phyloP scores from a whole-genome alignment of 2,797 vertebrate genomes.

The Urosaurus nigricauda region DNA sequence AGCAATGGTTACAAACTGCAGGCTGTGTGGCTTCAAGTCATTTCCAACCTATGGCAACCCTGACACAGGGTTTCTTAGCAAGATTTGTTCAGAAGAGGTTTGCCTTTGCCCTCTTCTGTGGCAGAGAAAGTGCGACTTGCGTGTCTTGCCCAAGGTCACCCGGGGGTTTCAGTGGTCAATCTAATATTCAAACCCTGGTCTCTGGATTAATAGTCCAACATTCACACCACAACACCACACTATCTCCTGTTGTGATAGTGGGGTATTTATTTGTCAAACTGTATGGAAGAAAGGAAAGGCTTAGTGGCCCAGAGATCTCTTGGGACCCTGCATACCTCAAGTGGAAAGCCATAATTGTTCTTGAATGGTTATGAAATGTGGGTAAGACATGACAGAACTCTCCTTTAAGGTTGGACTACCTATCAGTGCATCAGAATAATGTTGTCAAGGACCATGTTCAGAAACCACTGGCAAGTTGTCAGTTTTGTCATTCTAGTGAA shows the following conservation, averaged over 20 bases:
- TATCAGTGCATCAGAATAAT: neutral
- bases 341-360: neutral
- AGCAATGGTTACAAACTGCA: neutral
- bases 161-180: too few relatives aligned
- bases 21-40: neutral
- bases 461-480: rapidly evolving
- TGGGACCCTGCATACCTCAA: neutral
- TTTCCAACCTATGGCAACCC: too few relatives aligned
- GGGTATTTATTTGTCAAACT: neutral
- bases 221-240: too few relatives aligned
- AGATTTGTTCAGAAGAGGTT: too few relatives aligned
- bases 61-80: too few relatives aligned
- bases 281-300: neutral
- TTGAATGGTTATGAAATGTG: neutral
- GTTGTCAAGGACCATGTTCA: neutral
- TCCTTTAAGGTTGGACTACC: neutral
- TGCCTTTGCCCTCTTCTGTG: too few relatives aligned
- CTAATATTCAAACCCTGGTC: too few relatives aligned
- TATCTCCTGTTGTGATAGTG: too few relatives aligned
- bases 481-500: neutral
- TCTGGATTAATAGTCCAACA: too few relatives aligned
- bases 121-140: too few relatives aligned
- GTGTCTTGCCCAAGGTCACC: too few relatives aligned
- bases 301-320: neutral
- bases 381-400: neutral